Percentiles rank a stretch among this genome's conserved stretches.
phyloP scores from a whole-genome alignment of 2,888 invertebrate genomes.

The Eristalis tenax region DNA sequence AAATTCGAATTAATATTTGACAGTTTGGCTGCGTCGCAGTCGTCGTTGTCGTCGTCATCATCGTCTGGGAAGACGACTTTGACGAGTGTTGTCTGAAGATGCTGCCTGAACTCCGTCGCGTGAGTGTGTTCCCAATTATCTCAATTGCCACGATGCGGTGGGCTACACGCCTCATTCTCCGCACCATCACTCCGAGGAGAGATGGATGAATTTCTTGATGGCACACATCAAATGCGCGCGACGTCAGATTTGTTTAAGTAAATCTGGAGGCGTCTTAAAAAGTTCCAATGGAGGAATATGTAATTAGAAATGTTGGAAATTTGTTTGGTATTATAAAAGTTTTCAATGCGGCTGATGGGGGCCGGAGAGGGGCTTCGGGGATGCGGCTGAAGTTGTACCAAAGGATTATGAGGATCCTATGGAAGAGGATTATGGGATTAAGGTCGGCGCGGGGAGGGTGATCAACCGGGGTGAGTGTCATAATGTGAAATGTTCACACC shows the following conservation, averaged over 20 bases:
- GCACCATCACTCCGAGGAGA: neutral
- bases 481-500: neutral
- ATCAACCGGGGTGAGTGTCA: slow-evolving; percentile 1
- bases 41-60: too few species aligned
- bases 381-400: too few species aligned
- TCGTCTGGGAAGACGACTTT: neutral
- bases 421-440: neutral
- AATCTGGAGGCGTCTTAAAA: slow-evolving; percentile 33
- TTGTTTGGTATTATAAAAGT: slow-evolving; percentile 57
- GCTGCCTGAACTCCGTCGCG: neutral
- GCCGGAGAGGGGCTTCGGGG: too few species aligned
- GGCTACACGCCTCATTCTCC: neutral
- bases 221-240: neutral
- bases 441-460: neutral
- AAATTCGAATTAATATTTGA: slow-evolving; percentile 31
- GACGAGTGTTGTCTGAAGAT: neutral
- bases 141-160: slow-evolving; percentile 7
- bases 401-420: neutral
- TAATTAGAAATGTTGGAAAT: slow-evolving; percentile 67
- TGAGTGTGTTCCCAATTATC: slow-evolving; percentile 34
- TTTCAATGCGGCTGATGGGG: neutral
- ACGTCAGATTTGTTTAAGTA: slow-evolving; percentile 42
- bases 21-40: neutral
- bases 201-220: slow-evolving; percentile 1
- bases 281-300: slow-evolving; percentile 35